These are phyloP conservation scores for Oncorhynchus clarkii DNA, from an alignment of 2,113 vertebrate genomes.

Conservation along the genomic window DNA sequence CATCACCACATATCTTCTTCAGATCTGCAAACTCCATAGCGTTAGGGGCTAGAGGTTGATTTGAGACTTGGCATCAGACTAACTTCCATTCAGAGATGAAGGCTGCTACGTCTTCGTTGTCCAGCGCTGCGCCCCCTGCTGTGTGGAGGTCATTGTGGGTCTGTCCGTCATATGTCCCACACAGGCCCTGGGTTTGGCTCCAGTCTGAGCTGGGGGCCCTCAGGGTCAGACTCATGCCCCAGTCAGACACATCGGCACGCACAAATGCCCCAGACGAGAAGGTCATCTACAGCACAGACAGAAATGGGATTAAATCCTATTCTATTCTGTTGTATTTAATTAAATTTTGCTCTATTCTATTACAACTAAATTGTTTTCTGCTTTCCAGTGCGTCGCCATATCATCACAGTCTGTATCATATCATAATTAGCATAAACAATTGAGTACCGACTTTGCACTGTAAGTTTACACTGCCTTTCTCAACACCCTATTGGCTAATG, in stretches of 20 bases:
- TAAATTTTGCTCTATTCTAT: background rate
- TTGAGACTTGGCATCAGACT: background rate
- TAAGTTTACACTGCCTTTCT: too few species aligned
- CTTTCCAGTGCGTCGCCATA: too few species aligned
- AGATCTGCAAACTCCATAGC: too few species aligned
- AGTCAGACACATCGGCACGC: slow-evolving; percentile 83
- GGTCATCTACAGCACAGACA: slow-evolving; percentile 67
- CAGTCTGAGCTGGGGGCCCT: slow-evolving; percentile 80
- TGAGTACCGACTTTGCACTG: too few species aligned
- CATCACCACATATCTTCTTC: too few species aligned
- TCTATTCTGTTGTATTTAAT: background rate
- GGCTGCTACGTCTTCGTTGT: slow-evolving; percentile 47
- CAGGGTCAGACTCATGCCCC: slow-evolving; percentile 89
- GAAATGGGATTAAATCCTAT: background rate
- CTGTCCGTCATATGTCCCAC: slow-evolving; percentile 84
- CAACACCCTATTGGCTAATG: background rate
- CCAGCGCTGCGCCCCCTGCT: slow-evolving; percentile 58
- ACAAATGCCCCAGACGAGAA: slow-evolving; percentile 88
- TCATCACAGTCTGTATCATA: background rate
- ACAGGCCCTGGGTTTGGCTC: slow-evolving; percentile 82
- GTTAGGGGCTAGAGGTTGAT: too few species aligned
- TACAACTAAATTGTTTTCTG: background rate
- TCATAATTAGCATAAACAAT: too few species aligned
- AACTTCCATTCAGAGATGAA: slow-evolving; percentile 89
- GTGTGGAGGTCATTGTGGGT: slow-evolving; percentile 83